These are phyloP conservation scores for Microcaecilia unicolor DNA, from an alignment of 2,797 vertebrate genomes.

Conservation along the genomic window DNA sequence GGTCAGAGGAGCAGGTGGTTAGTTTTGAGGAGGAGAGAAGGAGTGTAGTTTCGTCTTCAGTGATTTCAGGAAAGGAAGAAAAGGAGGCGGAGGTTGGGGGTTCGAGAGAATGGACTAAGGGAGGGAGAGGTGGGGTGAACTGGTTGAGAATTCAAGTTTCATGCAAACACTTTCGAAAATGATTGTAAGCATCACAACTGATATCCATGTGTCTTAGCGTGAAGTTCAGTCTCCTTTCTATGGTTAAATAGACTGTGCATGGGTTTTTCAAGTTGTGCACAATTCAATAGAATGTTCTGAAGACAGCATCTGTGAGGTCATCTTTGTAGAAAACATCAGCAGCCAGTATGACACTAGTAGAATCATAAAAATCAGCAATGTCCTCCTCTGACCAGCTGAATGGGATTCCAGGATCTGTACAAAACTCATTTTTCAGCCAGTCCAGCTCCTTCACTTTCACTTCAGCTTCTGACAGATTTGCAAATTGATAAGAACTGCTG, in stretches of 20 bases:
- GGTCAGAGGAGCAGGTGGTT: too few species aligned
- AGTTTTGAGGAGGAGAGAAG: too few species aligned
- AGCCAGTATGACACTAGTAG: slow-evolving; percentile 72
- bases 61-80: too few species aligned
- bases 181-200: slow-evolving; percentile 80
- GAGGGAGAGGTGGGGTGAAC: too few species aligned
- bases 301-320: slow-evolving; percentile 77
- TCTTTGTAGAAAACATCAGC: slow-evolving; percentile 91
- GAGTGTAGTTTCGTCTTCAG: too few species aligned
- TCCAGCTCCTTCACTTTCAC: slow-evolving; percentile 73
- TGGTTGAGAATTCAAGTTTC: too few species aligned
- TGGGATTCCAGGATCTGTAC: slow-evolving; percentile 57
- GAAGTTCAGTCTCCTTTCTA: slow-evolving; percentile 91
- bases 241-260: slow-evolving; percentile 64
- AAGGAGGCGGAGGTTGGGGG: too few species aligned
- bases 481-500: too few species aligned
- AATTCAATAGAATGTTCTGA: slow-evolving; percentile 66
- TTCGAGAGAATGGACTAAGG: too few species aligned
- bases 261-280: slow-evolving; percentile 51
- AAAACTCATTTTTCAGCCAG: slow-evolving; percentile 72
- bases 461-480: slow-evolving; percentile 62
- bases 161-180: slow-evolving; percentile 65
- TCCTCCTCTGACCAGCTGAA: slow-evolving; percentile 85
- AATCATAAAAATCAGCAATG: slow-evolving; percentile 61
- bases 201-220: slow-evolving; percentile 78